Conservation (phyloP, 1,140 invertebrate genomes). For the Sarcophaga peregrina region DNA sequence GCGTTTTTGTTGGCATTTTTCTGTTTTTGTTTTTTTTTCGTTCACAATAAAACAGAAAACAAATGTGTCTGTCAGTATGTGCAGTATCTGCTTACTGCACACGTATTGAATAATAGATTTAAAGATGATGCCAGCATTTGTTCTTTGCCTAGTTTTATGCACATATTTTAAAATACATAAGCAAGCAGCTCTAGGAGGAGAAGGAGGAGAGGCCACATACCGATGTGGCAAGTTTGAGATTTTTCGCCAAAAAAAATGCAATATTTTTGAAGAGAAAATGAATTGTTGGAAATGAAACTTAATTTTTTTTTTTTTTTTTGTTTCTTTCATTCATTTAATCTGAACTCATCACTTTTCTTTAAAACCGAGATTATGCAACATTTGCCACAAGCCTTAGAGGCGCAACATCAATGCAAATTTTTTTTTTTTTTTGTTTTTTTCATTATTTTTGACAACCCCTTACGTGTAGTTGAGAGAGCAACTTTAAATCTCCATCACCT, state of each 20-base stretch:
- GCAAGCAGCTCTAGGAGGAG: constrained; percentile 12
- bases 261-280: too few relatives aligned
- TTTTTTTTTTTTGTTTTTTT: background rate
- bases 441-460: background rate
- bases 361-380: background rate
- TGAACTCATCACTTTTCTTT: background rate
- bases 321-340: background rate
- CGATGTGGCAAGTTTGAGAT: too few relatives aligned
- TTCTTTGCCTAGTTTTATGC: background rate
- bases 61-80: too few relatives aligned
- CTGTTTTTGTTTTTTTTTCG: too few relatives aligned
- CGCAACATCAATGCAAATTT: constrained; percentile 5
- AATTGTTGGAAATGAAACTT: too few relatives aligned
- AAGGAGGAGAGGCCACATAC: background rate
- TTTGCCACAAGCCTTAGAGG: background rate
- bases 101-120: too few relatives aligned
- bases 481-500: constrained; percentile 38
- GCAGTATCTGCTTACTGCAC: too few relatives aligned
- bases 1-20: background rate
- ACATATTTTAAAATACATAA: constrained; percentile 34
- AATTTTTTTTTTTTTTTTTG: too few relatives aligned
- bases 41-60: too few relatives aligned
- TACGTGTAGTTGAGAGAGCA: background rate
- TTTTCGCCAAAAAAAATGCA: too few relatives aligned
- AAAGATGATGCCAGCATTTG: too few relatives aligned